phyloP scores from a whole-genome alignment of 2,888 invertebrate genomes.

The Xylota sylvarum region DNA sequence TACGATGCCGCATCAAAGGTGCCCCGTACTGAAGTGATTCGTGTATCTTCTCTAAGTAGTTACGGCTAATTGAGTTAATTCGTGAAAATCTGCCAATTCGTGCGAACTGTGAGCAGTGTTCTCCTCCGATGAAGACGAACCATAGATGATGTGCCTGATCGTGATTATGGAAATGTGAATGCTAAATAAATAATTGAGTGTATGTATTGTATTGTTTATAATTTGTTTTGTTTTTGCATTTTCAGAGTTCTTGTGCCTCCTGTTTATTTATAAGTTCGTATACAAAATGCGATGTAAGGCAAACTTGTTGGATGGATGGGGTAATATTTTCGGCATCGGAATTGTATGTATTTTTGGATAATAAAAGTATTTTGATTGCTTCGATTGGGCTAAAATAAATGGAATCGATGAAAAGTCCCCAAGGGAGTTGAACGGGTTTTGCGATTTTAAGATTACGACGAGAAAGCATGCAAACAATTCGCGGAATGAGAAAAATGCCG shows the following conservation, averaged over 20 bases:
- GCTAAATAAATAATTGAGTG: conserved; percentile 27
- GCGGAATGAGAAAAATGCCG: conserved; percentile 2
- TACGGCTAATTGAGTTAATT: conserved; percentile 49
- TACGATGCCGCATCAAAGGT: conserved; percentile 32
- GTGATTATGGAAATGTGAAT: conserved; percentile 56
- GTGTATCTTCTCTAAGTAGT: conserved; percentile 4
- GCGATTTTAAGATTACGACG: background rate
- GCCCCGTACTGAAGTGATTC: conserved; percentile 19
- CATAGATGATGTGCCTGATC: conserved; percentile 30
- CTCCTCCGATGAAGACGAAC: conserved; percentile 21
- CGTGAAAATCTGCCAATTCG: conserved; percentile 40
- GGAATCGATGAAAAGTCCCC: conserved; percentile 37
- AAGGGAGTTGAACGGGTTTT: background rate
- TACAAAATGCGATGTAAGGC: conserved; percentile 9
- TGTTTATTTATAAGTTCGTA: conserved; percentile 49
- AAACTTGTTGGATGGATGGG: background rate
- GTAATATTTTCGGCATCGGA: conserved; percentile 44
- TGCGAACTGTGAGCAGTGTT: conserved; percentile 29
- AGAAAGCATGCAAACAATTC: conserved; percentile 17
- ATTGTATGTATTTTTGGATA: conserved; percentile 50
- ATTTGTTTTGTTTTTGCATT: conserved; percentile 7
- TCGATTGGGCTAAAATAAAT: conserved; percentile 45
- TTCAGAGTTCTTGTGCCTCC: background rate
- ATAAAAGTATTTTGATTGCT: conserved; percentile 19
- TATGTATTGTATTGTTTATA: conserved; percentile 1